Percentiles rank a stretch among this genome's conserved stretches.
Conservation (phyloP, 2,113 vertebrate species). For the Phaethornis superciliosus region DNA sequence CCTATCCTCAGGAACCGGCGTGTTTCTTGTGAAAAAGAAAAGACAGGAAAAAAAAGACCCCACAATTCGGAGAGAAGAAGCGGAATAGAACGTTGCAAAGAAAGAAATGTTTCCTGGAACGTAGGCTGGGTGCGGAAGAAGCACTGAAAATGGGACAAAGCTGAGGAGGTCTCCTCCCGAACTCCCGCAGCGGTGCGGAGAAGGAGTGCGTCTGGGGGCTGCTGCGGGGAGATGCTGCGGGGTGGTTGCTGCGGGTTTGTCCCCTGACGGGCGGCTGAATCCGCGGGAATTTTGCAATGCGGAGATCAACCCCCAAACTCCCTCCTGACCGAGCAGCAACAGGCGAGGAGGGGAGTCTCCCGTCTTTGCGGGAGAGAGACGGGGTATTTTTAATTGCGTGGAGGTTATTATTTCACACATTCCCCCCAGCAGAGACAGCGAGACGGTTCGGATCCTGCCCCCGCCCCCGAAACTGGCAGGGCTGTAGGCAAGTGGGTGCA, state of each 20-base stretch:
- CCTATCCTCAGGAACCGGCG: fast-evolving
- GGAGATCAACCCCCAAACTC: background rate
- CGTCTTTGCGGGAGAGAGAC: background rate
- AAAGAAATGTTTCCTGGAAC: background rate
- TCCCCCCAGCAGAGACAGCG: background rate
- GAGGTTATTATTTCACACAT: background rate
- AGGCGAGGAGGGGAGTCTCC: too few species aligned
- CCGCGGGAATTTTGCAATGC: background rate
- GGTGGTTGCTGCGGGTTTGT: background rate
- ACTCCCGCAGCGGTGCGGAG: fast-evolving
- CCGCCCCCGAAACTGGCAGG: background rate
- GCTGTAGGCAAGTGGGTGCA: background rate
- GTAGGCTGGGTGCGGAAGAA: background rate
- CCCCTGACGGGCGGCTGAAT: background rate
- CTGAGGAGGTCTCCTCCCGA: background rate
- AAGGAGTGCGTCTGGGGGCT: background rate
- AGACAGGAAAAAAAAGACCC: background rate
- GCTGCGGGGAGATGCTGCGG: background rate
- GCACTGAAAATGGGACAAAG: background rate
- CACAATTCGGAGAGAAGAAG: background rate
- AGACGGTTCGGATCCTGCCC: background rate
- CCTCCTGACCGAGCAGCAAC: fast-evolving
- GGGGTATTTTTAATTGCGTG: too few species aligned
- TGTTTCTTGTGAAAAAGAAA: background rate
- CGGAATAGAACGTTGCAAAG: background rate